phyloP scores from a whole-genome alignment of 2,888 invertebrate species.

The Pollenia griseotomentosa region DNA sequence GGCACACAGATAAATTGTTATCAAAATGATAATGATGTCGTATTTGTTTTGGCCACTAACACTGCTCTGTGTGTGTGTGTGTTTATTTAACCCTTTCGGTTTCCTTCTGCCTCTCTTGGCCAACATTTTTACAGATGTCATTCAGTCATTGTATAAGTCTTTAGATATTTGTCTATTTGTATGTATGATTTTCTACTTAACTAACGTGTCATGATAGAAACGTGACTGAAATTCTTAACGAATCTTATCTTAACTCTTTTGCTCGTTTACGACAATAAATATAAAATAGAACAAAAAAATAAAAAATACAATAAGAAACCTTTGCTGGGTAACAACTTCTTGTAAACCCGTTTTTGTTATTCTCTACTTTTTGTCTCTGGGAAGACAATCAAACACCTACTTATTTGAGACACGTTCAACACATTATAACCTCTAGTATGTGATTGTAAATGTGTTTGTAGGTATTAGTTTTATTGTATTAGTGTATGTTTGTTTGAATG shows the following conservation, averaged over 20 bases:
- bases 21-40: slow-evolving; percentile 54
- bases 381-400: slow-evolving; percentile 64
- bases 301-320: slow-evolving; percentile 31
- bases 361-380: not conserved
- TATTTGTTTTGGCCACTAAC: slow-evolving; percentile 60
- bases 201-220: slow-evolving; percentile 67
- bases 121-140: slow-evolving; percentile 1
- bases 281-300: slow-evolving; percentile 35
- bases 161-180: slow-evolving; percentile 52
- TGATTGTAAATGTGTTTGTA: slow-evolving; percentile 11
- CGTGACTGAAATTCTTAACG: slow-evolving; percentile 66
- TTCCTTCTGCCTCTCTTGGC: not conserved
- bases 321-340: slow-evolving; percentile 36
- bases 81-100: not conserved
- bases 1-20: slow-evolving; percentile 19
- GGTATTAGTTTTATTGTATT: slow-evolving; percentile 23
- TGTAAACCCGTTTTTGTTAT: slow-evolving; percentile 7
- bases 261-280: slow-evolving; percentile 61
- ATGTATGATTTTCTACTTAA: slow-evolving; percentile 66
- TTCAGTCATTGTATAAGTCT: not conserved
- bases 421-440: slow-evolving; percentile 64
- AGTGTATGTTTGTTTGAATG: not conserved
- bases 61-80: not conserved
- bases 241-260: slow-evolving; percentile 69
- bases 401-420: slow-evolving; percentile 66